Percentiles rank a stretch among this genome's conserved stretches.
Conservation (phyloP, 2,113 vertebrate genomes). For the Ochotona princeps region DNA sequence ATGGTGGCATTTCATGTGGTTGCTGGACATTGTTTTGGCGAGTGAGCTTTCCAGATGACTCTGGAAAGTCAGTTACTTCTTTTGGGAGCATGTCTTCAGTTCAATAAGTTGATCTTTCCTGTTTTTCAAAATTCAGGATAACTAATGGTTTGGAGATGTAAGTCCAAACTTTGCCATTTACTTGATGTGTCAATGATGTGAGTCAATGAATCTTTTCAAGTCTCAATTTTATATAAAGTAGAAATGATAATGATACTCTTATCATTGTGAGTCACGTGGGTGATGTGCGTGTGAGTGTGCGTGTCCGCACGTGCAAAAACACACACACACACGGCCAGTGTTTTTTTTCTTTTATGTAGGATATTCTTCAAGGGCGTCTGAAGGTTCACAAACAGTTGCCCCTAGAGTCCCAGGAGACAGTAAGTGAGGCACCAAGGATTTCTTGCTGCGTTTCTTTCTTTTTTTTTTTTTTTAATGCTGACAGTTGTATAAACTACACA, state of each 20-base stretch:
- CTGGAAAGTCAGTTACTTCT: not conserved
- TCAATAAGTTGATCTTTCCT: not conserved
- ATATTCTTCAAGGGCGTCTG: slow-evolving; percentile 2
- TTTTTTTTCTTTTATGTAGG: not conserved
- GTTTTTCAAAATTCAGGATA: not conserved
- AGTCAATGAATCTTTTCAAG: not conserved
- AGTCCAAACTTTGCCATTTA: not conserved
- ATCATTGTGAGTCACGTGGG: not conserved
- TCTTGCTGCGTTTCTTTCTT: not conserved
- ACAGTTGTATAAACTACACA: not conserved
- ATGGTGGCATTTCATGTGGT: not conserved
- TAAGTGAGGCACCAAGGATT: not conserved
- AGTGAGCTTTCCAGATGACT: not conserved
- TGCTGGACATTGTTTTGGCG: not conserved
- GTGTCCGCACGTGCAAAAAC: too few relatives aligned
- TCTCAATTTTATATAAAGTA: not conserved
- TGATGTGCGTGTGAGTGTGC: not conserved
- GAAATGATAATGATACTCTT: not conserved
- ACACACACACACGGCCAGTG: not conserved
- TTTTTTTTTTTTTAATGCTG: slow-evolving; percentile 33
- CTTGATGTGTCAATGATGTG: not conserved
- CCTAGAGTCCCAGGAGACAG: too few relatives aligned
- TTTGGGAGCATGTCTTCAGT: not conserved
- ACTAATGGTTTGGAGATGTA: not conserved
- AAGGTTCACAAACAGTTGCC: not conserved